A percentile compares a stretch with the other conserved stretches of the same genome.
Evolutionary conservation across 2,113 vertebrate species (phyloP).

Genomic region (Colaptes auratus): DNA sequence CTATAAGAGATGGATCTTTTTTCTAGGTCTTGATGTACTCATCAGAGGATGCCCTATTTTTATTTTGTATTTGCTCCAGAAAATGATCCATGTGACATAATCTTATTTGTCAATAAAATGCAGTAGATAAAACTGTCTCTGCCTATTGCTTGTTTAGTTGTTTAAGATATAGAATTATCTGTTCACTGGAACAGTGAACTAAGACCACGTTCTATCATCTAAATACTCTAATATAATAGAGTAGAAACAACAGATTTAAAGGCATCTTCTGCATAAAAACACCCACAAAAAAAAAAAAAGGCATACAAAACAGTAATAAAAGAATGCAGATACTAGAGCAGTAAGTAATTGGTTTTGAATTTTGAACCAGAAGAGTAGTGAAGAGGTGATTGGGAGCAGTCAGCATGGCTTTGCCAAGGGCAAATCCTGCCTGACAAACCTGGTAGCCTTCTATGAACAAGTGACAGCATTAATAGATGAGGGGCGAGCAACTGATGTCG

Average conservation of each 20-base stretch:
- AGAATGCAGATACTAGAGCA: not conserved
- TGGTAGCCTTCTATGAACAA: no score
- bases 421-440: no score
- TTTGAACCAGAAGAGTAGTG: not conserved
- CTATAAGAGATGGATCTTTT: not conserved
- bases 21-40: not conserved
- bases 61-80: not conserved
- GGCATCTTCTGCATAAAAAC: not conserved
- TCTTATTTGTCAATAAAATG: not conserved
- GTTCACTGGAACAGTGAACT: not conserved
- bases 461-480: no score
- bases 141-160: not conserved
- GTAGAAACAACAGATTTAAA: not conserved
- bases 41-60: not conserved
- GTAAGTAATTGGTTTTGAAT: not conserved
- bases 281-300: not conserved
- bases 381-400: no score
- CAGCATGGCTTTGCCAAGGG: no score
- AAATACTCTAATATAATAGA: not conserved
- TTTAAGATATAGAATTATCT: not conserved
- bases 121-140: not conserved
- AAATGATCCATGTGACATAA: not conserved
- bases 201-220: not conserved
- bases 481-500: no score
- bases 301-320: not conserved